Evolutionary conservation across 2,113 vertebrate species (phyloP).

Genomic region (Psilopogon haemacephalus): DNA sequence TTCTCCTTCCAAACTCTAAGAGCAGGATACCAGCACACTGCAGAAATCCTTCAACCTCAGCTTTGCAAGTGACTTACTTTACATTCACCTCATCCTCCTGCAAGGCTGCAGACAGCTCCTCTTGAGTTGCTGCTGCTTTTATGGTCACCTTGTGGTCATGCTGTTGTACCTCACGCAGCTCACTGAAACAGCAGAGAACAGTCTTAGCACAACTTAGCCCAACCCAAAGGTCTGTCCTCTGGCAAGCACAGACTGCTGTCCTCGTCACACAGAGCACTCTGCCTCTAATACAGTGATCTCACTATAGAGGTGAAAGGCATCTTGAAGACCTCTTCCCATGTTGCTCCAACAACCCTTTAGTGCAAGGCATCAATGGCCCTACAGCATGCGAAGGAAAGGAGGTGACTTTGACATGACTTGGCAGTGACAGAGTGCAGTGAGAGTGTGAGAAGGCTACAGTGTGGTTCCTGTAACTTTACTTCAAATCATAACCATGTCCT

Average conservation of each 20-base stretch:
- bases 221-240: background rate
- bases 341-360: background rate
- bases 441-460: background rate
- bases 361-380: background rate
- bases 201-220: background rate
- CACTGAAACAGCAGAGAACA: constrained; percentile 69
- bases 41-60: background rate
- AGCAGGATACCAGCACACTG: background rate
- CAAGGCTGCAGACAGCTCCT: constrained; percentile 75
- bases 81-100: constrained; percentile 76
- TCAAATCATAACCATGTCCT: background rate
- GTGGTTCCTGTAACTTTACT: background rate
- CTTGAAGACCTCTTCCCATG: background rate
- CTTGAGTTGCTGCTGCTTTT: constrained; percentile 74
- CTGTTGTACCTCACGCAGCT: constrained; percentile 75
- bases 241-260: background rate
- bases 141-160: constrained; percentile 77
- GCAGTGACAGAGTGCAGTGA: background rate
- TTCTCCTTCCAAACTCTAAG: background rate
- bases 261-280: background rate
- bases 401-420: background rate
- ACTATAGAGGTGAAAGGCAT: background rate
- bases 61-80: constrained; percentile 73
- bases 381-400: background rate
- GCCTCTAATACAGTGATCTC: background rate